Evolutionary conservation across 2,797 vertebrate genomes (phyloP).

Genomic region (Botia kubotai): DNA sequence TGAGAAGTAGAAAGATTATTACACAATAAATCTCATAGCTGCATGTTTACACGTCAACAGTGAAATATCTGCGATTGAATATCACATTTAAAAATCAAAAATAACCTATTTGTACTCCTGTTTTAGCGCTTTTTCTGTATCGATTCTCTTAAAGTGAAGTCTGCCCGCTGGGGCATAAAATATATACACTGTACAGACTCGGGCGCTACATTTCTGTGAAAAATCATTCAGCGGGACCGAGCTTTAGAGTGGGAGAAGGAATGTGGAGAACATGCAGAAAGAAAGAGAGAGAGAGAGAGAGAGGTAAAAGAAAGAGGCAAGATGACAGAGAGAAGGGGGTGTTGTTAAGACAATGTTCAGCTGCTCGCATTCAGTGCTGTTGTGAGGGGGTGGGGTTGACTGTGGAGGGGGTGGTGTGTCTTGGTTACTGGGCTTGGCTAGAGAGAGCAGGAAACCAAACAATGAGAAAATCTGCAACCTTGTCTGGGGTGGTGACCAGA

Average conservation of each 20-base stretch:
- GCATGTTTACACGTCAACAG: not conserved
- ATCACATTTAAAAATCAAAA: not conserved
- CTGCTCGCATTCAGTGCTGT: slow-evolving; percentile 71
- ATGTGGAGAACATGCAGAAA: slow-evolving; percentile 3
- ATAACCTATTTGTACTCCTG: no score
- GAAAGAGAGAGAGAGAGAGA: slow-evolving; percentile 35
- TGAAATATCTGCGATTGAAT: not conserved
- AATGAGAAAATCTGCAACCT: slow-evolving; percentile 65
- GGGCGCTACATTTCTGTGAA: not conserved
- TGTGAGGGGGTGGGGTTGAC: slow-evolving; percentile 43
- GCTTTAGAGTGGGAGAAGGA: not conserved
- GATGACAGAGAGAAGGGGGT: slow-evolving; percentile 44
- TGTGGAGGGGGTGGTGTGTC: slow-evolving; percentile 54
- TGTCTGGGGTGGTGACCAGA: slow-evolving; percentile 1
- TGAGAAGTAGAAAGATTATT: slow-evolving; percentile 62
- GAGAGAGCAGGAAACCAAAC: slow-evolving; percentile 63
- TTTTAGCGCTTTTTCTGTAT: not conserved
- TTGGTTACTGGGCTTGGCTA: slow-evolving; percentile 64
- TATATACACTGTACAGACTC: not conserved
- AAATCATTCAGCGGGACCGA: not conserved
- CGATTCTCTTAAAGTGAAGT: not conserved
- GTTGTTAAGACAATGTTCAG: slow-evolving; percentile 73
- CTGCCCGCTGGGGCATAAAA: not conserved
- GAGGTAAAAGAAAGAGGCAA: slow-evolving; percentile 36
- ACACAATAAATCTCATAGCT: slow-evolving; percentile 20